Base-by-base conservation (phyloP, 2,797 vertebrate species). In the Vespertilio murinus region DNA sequence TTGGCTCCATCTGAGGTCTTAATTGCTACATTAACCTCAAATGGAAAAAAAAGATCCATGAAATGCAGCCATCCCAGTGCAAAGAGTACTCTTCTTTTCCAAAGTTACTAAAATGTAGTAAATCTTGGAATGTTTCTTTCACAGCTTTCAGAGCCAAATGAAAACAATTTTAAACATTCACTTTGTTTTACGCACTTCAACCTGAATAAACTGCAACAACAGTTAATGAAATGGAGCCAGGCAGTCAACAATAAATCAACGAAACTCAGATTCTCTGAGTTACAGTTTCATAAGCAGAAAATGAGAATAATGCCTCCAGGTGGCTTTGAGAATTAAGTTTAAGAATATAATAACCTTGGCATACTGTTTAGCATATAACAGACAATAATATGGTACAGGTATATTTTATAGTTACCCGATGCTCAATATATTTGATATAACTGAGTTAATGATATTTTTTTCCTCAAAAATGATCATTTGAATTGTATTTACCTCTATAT, bases 401-500 rank as follows among this genome's bases (percentile, higher is more conserved):
- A 42, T 91, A 18, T 94, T 64, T 81, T 77, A 61, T 10, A 88
- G n/a, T 96, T 86, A 88, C 18, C 59, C 49, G 1, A 42, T 86
- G 45, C 30, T 83, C 30, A n/a, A 4, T 77, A 90, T 65, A 42
- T 73, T 83, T 77, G 40, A 69, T 90, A 73, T 8, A 91, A 75
- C 17, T 75, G 28, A 92, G 49, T 82, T 88, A 81, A 92, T 40
- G 3, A 87, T 20, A 89, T 80, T 94, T 88, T 75, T 25, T 74
- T 42, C 45, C 91, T 84, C 42, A 74, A 78, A 92, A 91, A 82
- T 20, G 10, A 83, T 16, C 33, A 13, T 9, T 75, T 2, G 0
- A 52, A 16, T 25, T 64, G 59, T 93, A 92, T 97, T 98, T 97
- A 99, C 99, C 99, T 99, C 99, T 95, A 99, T 99, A 88, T 99